A percentile compares a stretch with the other conserved stretches of the same genome.
These are phyloP conservation scores for Notothenia rossii DNA, from an alignment of 2,113 vertebrate genomes.

Conservation along the genomic window DNA sequence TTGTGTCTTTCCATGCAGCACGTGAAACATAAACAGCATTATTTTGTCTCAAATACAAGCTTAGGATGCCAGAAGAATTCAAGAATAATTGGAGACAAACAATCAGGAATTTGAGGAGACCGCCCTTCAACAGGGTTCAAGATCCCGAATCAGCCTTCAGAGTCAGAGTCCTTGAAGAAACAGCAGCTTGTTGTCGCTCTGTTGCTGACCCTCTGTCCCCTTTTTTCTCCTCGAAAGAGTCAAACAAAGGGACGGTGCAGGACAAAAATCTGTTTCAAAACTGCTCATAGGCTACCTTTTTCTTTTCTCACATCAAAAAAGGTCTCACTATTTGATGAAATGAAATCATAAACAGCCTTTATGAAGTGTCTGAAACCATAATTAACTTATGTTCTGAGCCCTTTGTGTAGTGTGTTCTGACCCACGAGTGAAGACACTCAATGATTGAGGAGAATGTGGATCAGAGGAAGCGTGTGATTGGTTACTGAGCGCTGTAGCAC, in stretches of 20 bases:
- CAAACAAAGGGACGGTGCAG: not conserved
- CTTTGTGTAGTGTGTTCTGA: slow-evolving; percentile 23
- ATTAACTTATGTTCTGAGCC: slow-evolving; percentile 27
- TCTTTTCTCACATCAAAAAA: not conserved
- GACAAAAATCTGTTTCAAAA: slow-evolving; percentile 20
- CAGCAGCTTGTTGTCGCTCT: not conserved
- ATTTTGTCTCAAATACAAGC: slow-evolving; percentile 15
- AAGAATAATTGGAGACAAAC: slow-evolving; percentile 20
- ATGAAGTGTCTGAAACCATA: slow-evolving; percentile 26
- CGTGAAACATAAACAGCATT: not conserved
- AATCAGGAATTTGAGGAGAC: slow-evolving; percentile 6
- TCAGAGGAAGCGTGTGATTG: slow-evolving; percentile 70
- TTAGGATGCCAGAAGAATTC: slow-evolving; percentile 23
- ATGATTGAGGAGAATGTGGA: slow-evolving; percentile 71
- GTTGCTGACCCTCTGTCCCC: not conserved
- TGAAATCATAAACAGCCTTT: not conserved
- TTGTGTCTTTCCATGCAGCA: not conserved
- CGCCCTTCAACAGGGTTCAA: slow-evolving; percentile 41
- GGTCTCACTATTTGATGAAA: not conserved
- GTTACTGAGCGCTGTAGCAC: slow-evolving; percentile 64
- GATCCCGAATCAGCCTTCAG: slow-evolving; percentile 21
- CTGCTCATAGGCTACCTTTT: not conserved
- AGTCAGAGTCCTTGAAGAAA: slow-evolving; percentile 34
- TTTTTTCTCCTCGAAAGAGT: no score
- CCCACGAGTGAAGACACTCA: slow-evolving; percentile 1